Evolutionary conservation across 37 sponge, comb jelly and placozoan genomes (phyloP).

Genomic region (Geodia barretti): DNA sequence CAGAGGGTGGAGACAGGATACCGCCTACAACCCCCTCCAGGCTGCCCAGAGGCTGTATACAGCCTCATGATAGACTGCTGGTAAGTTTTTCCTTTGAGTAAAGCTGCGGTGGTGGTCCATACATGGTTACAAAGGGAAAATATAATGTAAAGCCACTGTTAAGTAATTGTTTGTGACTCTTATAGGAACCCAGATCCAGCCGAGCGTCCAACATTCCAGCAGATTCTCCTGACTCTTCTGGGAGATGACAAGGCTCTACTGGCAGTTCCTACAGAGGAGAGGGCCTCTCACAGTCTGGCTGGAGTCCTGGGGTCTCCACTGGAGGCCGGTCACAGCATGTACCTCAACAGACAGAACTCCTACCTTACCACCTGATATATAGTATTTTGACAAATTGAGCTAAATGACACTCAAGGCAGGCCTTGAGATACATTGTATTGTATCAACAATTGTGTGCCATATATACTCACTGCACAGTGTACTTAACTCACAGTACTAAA

Average conservation of each 20-base stretch:
- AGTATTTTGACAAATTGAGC: too few relatives aligned
- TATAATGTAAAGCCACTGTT: too few relatives aligned
- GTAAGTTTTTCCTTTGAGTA: neutral
- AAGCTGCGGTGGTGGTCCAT: too few relatives aligned
- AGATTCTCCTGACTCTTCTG: neutral
- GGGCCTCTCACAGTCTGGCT: neutral
- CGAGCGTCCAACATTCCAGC: neutral
- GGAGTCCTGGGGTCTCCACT: neutral
- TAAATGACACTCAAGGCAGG: too few relatives aligned
- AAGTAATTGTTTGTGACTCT: neutral
- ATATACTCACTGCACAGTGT: too few relatives aligned
- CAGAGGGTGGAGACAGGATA: constrained; percentile 3
- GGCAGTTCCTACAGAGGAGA: neutral
- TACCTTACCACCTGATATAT: too few relatives aligned
- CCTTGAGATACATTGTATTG: too few relatives aligned
- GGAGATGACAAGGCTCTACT: neutral
- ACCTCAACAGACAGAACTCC: neutral
- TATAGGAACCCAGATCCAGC: neutral
- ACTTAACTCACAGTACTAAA: too few relatives aligned
- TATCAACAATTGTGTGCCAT: too few relatives aligned
- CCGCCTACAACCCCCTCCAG: constrained; percentile 41
- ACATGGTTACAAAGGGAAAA: too few relatives aligned
- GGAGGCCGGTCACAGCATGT: constrained; percentile 1
- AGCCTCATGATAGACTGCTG: constrained; percentile 47
- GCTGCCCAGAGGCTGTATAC: constrained; percentile 42